Evolutionary conservation across 2,888 invertebrate genomes (phyloP).

Genomic region (Chironomus tentans): DNA sequence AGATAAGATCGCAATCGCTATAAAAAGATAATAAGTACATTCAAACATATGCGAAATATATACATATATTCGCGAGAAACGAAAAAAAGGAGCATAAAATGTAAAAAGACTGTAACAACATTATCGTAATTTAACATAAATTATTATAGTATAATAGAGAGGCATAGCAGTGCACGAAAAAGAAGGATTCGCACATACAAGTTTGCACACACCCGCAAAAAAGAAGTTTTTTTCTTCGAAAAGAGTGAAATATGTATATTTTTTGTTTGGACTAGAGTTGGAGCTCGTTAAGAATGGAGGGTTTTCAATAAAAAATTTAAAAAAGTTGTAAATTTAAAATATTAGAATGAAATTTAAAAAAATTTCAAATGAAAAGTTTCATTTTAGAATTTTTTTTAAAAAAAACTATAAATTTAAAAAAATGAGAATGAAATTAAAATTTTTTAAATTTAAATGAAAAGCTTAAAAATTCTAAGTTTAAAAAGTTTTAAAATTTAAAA

Average conservation of each 20-base stretch:
- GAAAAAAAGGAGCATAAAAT: neutral
- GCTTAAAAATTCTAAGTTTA: too few relatives aligned
- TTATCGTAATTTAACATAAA: slow-evolving; percentile 20
- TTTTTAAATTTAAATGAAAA: too few relatives aligned
- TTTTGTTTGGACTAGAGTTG: too few relatives aligned
- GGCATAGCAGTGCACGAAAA: neutral
- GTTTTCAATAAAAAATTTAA: too few relatives aligned
- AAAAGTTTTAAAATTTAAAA: too few relatives aligned
- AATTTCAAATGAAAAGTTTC: too few relatives aligned
- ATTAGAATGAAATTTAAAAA: too few relatives aligned
- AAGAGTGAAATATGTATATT: neutral
- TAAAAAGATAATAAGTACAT: slow-evolving; percentile 19
- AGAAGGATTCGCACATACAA: neutral
- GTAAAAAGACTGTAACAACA: slow-evolving; percentile 2
- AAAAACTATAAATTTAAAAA: too few relatives aligned
- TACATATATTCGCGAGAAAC: neutral
- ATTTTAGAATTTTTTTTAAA: too few relatives aligned
- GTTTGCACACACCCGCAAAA: neutral
- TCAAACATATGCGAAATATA: neutral
- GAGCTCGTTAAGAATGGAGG: too few relatives aligned
- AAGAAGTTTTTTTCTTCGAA: neutral
- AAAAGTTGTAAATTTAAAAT: too few relatives aligned
- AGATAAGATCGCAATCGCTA: slow-evolving; percentile 21
- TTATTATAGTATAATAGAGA: slow-evolving; percentile 11
- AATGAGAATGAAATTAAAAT: too few relatives aligned